Evolutionary conservation across 2,113 vertebrate genomes (phyloP).

Genomic region (Semnornis frantzii): DNA sequence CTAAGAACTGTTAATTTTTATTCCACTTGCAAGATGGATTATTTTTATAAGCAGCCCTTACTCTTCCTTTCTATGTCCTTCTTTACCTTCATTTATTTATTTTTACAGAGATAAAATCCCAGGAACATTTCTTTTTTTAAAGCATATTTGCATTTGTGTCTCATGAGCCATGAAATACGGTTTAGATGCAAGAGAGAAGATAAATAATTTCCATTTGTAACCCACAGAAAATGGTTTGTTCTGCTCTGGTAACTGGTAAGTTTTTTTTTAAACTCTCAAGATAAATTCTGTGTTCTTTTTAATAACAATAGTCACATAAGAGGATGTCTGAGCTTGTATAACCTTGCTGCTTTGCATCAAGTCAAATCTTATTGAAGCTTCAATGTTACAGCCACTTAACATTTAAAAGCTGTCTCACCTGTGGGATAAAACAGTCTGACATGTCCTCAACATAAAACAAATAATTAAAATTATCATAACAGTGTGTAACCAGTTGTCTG

Average conservation of each 20-base stretch:
- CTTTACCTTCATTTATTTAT: background rate
- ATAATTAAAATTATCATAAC: background rate
- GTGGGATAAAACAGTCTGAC: background rate
- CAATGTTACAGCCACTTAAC: slow-evolving; percentile 12
- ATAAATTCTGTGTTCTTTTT: slow-evolving; percentile 45
- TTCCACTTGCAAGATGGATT: background rate
- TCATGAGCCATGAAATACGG: slow-evolving; percentile 56
- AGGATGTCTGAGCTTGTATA: background rate
- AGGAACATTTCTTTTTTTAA: background rate
- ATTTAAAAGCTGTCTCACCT: slow-evolving; percentile 7
- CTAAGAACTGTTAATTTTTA: slow-evolving; percentile 15
- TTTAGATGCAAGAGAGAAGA: slow-evolving; percentile 57
- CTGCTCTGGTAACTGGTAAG: slow-evolving; percentile 52
- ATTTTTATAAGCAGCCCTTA: background rate
- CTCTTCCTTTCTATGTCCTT: background rate
- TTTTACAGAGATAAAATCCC: background rate
- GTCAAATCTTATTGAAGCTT: slow-evolving; percentile 28
- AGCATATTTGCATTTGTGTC: background rate
- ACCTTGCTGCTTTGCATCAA: slow-evolving; percentile 3
- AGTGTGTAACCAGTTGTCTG: background rate
- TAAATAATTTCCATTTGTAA: slow-evolving; percentile 64
- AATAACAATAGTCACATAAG: slow-evolving; percentile 30
- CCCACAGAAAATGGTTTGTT: slow-evolving; percentile 42
- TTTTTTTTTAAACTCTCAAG: slow-evolving; percentile 6
- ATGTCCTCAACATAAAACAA: background rate